These are phyloP conservation scores for Arenaria interpres DNA, from an alignment of 2,113 vertebrate genomes.

Conservation along the genomic window DNA sequence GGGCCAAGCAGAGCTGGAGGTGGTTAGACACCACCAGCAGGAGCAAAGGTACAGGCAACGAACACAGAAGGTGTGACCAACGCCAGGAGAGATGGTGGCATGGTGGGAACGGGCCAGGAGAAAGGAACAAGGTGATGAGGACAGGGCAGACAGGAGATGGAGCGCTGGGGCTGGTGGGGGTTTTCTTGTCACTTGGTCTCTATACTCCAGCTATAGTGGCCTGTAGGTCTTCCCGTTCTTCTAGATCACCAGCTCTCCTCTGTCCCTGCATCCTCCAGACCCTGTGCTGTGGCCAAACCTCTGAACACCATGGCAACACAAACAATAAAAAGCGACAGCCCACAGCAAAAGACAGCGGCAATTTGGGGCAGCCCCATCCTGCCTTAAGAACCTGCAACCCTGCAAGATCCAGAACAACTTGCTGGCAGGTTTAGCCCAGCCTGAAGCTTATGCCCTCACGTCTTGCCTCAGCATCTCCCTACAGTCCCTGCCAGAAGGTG, in stretches of 20 bases:
- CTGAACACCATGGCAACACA: background rate
- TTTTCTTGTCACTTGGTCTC: background rate
- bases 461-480: background rate
- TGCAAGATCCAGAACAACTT: background rate
- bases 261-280: background rate
- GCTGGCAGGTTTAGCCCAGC: background rate
- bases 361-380: background rate
- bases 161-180: background rate
- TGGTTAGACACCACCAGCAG: background rate
- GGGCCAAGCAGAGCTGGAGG: background rate
- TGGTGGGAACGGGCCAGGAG: background rate
- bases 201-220: background rate
- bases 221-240: background rate
- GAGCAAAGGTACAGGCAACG: background rate
- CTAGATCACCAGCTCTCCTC: background rate
- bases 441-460: background rate
- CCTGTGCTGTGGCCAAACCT: background rate
- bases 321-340: fast-evolving
- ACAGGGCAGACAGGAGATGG: background rate
- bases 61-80: background rate
- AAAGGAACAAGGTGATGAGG: background rate
- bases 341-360: background rate
- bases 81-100: fast-evolving
- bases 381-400: background rate
- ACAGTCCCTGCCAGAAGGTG: background rate